A percentile compares a stretch with the other conserved stretches of the same genome.
phyloP scores from a whole-genome alignment of 64 coral and sea anemone species.

The Stylophora pistillata region DNA sequence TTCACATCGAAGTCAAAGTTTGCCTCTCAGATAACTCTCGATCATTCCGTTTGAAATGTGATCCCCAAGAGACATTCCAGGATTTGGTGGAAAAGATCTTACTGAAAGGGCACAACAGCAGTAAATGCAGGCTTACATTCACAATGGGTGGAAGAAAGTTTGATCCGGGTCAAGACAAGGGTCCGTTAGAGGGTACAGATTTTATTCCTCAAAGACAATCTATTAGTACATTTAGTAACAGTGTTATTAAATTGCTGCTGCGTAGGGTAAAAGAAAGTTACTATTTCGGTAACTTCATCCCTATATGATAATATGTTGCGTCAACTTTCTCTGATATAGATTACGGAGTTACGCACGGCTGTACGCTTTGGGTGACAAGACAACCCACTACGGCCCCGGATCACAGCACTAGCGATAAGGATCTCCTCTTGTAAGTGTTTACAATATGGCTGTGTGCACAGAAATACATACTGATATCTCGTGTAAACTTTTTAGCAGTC shows the following conservation, averaged over 20 bases:
- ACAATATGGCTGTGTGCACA: too few species aligned
- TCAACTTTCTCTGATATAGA: not conserved
- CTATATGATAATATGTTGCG: too few species aligned
- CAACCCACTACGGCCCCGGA: too few species aligned
- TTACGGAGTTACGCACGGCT: not conserved
- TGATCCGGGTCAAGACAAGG: not conserved
- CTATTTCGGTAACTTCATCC: too few species aligned
- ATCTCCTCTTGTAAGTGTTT: too few species aligned
- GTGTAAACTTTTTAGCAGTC: too few species aligned
- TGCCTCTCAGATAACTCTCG: not conserved
- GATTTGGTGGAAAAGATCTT: not conserved
- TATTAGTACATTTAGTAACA: too few species aligned
- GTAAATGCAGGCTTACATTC: not conserved
- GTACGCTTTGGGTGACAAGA: not conserved
- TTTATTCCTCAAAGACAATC: too few species aligned
- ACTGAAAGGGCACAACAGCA: not conserved
- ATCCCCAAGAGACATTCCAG: slow-evolving; percentile 1
- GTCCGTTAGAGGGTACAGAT: slow-evolving; percentile 4
- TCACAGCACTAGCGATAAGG: too few species aligned
- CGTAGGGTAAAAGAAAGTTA: too few species aligned
- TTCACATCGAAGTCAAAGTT: not conserved
- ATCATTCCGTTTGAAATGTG: not conserved
- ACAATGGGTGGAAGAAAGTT: not conserved
- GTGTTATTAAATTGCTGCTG: too few species aligned
- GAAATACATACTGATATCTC: too few species aligned